Conservation (phyloP, 2,113 vertebrate species). For the Paracanthobrama guichenoti region DNA sequence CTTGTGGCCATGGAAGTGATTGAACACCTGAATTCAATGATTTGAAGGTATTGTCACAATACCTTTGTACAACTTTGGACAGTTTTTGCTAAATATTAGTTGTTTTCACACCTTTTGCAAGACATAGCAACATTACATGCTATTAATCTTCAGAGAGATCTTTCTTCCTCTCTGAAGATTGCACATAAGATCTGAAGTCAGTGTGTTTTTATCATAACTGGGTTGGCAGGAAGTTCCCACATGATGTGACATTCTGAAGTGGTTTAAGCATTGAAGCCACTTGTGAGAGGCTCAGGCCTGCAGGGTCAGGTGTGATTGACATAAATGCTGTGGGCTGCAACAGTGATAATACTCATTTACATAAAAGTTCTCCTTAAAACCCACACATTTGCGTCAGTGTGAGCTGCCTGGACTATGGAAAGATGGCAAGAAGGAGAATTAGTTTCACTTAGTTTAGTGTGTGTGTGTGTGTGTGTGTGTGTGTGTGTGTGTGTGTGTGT, state of each 20-base stretch:
- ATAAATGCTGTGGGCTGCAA: not conserved
- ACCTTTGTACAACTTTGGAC: no score
- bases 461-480: not conserved
- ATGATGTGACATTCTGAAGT: not conserved
- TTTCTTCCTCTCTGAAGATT: not conserved
- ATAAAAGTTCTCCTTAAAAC: not conserved
- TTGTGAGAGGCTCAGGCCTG: not conserved
- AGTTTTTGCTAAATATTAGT: no score
- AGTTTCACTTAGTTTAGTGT: not conserved
- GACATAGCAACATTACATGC: no score
- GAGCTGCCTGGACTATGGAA: conserved; percentile 16
- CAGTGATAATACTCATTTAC: not conserved
- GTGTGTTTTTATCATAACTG: not conserved
- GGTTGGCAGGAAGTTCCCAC: conserved; percentile 2
- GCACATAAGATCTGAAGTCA: not conserved
- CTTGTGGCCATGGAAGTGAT: no score
- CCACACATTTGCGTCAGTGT: conserved; percentile 21
- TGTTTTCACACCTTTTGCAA: no score
- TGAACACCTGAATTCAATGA: no score
- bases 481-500: not conserved
- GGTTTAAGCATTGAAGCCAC: not conserved
- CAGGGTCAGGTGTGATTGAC: not conserved
- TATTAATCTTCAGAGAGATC: no score
- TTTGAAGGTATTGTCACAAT: no score
- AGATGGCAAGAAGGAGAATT: not conserved